phyloP scores from a whole-genome alignment of 2,888 invertebrate species.

The Nomada fucata region DNA sequence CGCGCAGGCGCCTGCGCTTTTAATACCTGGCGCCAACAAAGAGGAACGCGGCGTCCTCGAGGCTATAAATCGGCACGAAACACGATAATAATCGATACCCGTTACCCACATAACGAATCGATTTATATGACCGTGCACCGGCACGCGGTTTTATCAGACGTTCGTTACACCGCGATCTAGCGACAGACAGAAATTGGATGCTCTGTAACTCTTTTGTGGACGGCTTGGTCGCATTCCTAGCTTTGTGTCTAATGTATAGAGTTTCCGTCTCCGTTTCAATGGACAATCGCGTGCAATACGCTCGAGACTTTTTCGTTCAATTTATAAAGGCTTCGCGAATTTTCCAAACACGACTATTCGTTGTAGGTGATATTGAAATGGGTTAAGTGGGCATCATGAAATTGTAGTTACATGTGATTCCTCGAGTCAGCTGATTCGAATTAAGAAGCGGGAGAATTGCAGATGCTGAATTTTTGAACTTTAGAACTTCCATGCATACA shows the following conservation, averaged over 20 bases:
- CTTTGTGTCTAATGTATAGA: background rate
- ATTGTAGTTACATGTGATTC: no score
- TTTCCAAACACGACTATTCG: no score
- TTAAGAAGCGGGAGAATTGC: background rate
- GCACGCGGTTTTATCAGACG: conserved; percentile 56
- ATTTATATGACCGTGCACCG: conserved; percentile 66
- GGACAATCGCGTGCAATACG: background rate
- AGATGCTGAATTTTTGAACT: background rate
- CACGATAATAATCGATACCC: conserved; percentile 75
- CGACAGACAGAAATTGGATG: conserved; percentile 10
- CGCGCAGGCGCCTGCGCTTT: conserved; percentile 7
- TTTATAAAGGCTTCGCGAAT: no score
- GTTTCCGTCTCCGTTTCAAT: background rate
- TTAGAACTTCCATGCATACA: background rate
- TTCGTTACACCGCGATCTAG: conserved; percentile 14
- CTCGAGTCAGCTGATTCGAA: no score
- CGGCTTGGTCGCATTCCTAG: background rate
- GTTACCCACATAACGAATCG: conserved; percentile 73
- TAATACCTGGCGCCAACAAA: conserved; percentile 69
- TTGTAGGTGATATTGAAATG: no score
- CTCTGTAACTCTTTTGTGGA: background rate
- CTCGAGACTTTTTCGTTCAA: no score
- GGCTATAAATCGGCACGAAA: conserved; percentile 73
- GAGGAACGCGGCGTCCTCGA: conserved; percentile 64
- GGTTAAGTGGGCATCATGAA: no score